Evolutionary conservation across 2,797 vertebrate genomes (phyloP).

Genomic region (Chlorospingus semifuscus): DNA sequence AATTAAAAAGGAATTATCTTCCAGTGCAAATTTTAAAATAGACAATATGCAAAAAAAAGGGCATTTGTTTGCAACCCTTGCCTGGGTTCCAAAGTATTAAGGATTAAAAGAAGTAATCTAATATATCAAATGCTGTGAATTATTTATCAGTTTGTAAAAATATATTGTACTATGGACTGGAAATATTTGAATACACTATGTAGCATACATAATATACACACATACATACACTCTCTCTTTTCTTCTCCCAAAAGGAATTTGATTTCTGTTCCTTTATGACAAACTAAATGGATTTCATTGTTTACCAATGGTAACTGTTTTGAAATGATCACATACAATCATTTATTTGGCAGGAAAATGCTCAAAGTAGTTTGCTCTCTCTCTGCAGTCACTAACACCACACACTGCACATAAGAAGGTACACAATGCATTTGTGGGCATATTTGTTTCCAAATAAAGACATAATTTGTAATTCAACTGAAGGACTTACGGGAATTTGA

Average conservation of each 20-base stretch:
- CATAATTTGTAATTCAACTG: slow-evolving; percentile 44
- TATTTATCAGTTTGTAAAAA: background rate
- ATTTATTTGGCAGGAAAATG: background rate
- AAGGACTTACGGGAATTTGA: background rate
- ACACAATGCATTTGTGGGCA: background rate
- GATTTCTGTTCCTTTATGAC: background rate
- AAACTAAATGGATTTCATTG: background rate
- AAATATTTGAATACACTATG: background rate
- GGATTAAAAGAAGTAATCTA: background rate
- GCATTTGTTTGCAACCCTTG: background rate
- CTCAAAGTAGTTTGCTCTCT: background rate
- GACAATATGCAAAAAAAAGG: background rate
- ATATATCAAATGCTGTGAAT: background rate
- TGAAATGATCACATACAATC: background rate
- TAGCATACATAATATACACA: background rate
- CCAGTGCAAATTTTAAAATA: background rate
- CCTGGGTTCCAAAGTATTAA: background rate
- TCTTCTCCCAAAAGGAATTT: background rate
- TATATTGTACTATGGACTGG: background rate
- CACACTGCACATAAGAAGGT: background rate
- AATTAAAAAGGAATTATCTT: background rate
- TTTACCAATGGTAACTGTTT: background rate
- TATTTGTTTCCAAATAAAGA: slow-evolving; percentile 50
- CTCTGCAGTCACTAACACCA: background rate
- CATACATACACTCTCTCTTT: background rate